phyloP scores from a whole-genome alignment of 2,888 invertebrate species.

The Muschampia plurimacula region DNA sequence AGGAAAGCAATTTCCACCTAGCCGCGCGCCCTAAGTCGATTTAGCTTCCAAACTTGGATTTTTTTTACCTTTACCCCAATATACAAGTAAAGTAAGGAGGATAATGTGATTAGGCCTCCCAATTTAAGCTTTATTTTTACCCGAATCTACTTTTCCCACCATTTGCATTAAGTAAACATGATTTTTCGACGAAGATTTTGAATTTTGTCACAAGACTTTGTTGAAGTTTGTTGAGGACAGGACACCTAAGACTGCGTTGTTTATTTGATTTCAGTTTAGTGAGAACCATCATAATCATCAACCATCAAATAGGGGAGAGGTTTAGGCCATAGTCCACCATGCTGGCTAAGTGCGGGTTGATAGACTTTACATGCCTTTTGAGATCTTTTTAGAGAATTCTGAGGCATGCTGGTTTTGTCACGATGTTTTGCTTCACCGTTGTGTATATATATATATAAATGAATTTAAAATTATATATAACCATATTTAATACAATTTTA shows the following conservation, averaged over 20 bases:
- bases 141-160: not conserved
- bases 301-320: no score
- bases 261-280: no score
- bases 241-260: no score
- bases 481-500: not conserved
- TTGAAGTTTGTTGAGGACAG: not conserved
- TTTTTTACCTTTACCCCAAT: conserved; percentile 37
- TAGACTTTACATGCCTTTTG: no score
- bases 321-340: no score
- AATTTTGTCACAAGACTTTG: not conserved
- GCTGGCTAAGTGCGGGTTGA: no score
- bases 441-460: no score
- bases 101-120: conserved; percentile 20
- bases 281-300: no score
- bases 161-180: not conserved
- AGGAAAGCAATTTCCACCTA: conserved; percentile 74
- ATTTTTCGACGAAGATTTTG: not conserved
- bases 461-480: no score
- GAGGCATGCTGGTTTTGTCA: no score
- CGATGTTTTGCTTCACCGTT: no score
- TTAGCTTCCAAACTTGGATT: conserved; percentile 53
- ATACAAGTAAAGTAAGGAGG: conserved; percentile 18
- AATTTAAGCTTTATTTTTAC: conserved; percentile 7
- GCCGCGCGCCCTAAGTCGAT: conserved; percentile 69
- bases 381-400: no score